Base-by-base conservation (phyloP, 2,113 vertebrate genomes). In the Cervus canadensis region DNA sequence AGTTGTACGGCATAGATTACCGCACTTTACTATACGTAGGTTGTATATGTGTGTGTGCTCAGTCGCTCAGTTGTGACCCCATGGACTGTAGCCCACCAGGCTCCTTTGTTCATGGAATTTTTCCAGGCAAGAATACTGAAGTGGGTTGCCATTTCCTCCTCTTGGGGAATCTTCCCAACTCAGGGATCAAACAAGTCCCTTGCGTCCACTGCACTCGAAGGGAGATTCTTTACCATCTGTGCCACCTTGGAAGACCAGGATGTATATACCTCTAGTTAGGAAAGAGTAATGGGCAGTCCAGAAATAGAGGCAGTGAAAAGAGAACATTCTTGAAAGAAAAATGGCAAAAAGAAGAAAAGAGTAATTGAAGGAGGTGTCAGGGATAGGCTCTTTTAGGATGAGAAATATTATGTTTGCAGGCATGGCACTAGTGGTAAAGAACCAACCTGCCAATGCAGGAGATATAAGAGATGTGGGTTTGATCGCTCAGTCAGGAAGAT, bases 281-380 rank as follows among this genome's bases (percentile, higher is more conserved):
- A 50, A 17, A 74, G 28, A 48, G 1, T 10, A 54, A 36, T 16
- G 8, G 40, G 13, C 21, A 6, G 33, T 78, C 50, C 50, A 25
- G 78, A 84, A 56, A 56, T n/a, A 52, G 89, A 92, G 9, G 64
- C 12, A 54, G 19, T 62, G 62, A 86, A 71, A 43, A 60, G 12
- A 85, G 76, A 50, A 85, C 28, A 52, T 52, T 86, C 57, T 60
- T 85, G 67, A 79, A 86, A 95, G 57, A 85, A 81, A 97, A 21
- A 28, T 64, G 62, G 15, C 76, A 52, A 94, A 91, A 81, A 81
- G 48, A 50, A 87, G 50, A 54, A 82, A 78, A 28, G 83, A 40
- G 62, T 79, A n/a, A 76, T 21, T 28, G 87, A 87, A 87, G 21
- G 59, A 52, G 1, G 17, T 45, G 50, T 30, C 33, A 93, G 36